Evolutionary conservation across 2,113 vertebrate species (phyloP), one percentile per base, ranked within the genome.

Genomic region (Solenodon paradoxus): DNA sequence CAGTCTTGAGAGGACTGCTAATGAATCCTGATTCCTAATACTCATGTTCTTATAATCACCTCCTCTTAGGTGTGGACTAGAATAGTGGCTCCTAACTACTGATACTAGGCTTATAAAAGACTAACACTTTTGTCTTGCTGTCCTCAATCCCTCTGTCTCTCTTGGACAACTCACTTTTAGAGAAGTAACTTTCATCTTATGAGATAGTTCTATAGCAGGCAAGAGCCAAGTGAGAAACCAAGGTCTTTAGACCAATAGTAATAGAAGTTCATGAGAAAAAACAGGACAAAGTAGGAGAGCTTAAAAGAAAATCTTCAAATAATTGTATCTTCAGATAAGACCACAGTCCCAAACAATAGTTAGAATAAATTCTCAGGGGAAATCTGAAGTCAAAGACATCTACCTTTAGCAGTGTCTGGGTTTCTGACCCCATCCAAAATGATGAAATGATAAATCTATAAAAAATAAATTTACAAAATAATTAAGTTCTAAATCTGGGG

Each of bases 251-350:
- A 28, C 32, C 1, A 32, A 12, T 26, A 32, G 12, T 8, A 32
- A 32, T 9, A 6, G 1, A 59, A 7, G 4, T 4, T 30, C 22
- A 15, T 2, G 1, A 19, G 19, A 80, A n/a, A n/a, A n/a, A n/a
- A n/a, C n/a, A n/a, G n/a, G n/a, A n/a, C n/a, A n/a, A n/a, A n/a
- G n/a, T n/a, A n/a, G n/a, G 7, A 3, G 7, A 53, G 6, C 30
- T n/a, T 66, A 19, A 51, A 82, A 57, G n/a, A 35, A 78, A 66
- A 88, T n/a, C 32, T 81, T 59, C 15, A n/a, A n/a, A n/a, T 15
- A 7, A 0, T 6, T 20, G 1, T 7, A 66, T n/a, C n/a, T n/a
- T n/a, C n/a, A n/a, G n/a, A n/a, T n/a, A n/a, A n/a, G n/a, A n/a
- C n/a, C n/a, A n/a, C 2, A 51, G 3, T 2, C 15, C 35, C 30